Evolutionary conservation across 2,888 invertebrate genomes (phyloP).

Genomic region (Frankliniella fusca): DNA sequence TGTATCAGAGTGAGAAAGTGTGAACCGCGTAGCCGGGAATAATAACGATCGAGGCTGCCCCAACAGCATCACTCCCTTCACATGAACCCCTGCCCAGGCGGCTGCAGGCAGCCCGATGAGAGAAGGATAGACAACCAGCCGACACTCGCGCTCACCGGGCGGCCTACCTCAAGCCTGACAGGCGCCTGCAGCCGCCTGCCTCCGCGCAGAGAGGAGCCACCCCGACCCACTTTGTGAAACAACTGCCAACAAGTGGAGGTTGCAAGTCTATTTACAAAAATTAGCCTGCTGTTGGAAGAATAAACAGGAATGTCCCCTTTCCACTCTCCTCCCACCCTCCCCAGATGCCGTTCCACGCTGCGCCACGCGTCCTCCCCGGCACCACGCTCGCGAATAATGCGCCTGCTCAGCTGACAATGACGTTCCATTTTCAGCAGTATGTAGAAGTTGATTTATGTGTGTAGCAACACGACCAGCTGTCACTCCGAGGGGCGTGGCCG

Average conservation of each 20-base stretch:
- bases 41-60: no score
- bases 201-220: no score
- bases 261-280: no score
- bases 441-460: constrained; percentile 23
- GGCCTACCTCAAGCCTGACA: not conserved
- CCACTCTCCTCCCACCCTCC: not conserved
- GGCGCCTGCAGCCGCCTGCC: not conserved
- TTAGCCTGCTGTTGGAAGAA: not conserved
- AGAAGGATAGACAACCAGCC: not conserved
- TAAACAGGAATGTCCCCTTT: not conserved
- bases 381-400: constrained; percentile 4
- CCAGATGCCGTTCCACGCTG: not conserved
- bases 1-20: no score
- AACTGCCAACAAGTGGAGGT: no score
- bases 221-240: no score
- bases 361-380: not conserved
- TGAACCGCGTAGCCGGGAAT: no score
- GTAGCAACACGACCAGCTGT: constrained; percentile 10
- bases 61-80: no score
- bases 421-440: constrained; percentile 16
- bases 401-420: not conserved
- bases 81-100: no score
- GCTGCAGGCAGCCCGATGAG: no score
- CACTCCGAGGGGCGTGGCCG: not conserved
- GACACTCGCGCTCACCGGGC: not conserved